Base-by-base conservation (phyloP, 2,888 invertebrate genomes). In the Megastigmus dorsalis region DNA sequence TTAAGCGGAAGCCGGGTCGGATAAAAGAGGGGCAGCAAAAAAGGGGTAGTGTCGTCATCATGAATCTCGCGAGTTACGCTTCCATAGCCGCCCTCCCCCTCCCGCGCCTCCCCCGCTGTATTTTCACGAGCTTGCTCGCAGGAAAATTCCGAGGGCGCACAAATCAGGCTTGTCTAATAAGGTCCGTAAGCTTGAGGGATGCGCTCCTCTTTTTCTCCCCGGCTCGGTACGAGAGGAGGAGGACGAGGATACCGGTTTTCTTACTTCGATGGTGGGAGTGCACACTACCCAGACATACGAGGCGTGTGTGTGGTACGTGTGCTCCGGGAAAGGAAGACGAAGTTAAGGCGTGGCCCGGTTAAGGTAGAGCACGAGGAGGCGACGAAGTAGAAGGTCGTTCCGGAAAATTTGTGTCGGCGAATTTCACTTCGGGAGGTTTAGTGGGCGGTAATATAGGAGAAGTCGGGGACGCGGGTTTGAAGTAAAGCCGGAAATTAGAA, bases 131-230 rank as follows among this genome's bases (percentile, higher is more conserved):
- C 9, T 36, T 2, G 33, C 33, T 4, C 18, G 36, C n/a, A 36
- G 41, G 10, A 38, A 50, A 62, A 50, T n/a, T 38, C 7, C 15
- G 23, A 36, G 75, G 80, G 45, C 82, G 82, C 80, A 84, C 84
- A 83, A 84, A 84, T 84, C 84, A 82, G 77, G 80, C 80, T 82
- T 82, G 82, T 82, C 82, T 84, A 84, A 84, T 84, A 85, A 85
- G 84, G 81, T 83, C 81, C 78, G 82, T 80, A 82, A 84, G 82
- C 81, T 79, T 82, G 82, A 84, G 79, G 81, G 82, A 84, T 33
- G 33, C 10, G 10, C 57, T 18, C 38, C 18, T 82, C 81, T 79
- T 78, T 77, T 80, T 80, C 80, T 76, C 76, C 62, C 63, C 62
- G 67, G 77, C 77, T 38, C 13, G 9, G 5, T 38, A 38, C 2